These are phyloP conservation scores for Cephonodes hylas DNA, from an alignment of 2,888 invertebrate genomes.

Conservation along the genomic window DNA sequence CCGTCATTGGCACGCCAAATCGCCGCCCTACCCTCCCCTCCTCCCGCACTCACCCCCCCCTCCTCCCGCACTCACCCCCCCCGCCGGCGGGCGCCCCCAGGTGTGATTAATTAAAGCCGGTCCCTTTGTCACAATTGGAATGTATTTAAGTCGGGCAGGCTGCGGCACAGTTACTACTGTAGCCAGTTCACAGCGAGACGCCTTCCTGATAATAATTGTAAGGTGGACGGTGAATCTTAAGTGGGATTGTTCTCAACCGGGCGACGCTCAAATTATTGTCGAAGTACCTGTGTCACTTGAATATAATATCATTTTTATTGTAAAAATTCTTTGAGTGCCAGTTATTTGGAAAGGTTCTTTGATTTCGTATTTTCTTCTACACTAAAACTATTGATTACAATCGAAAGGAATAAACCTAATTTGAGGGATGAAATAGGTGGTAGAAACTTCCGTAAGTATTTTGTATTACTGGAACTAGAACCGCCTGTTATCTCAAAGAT, in stretches of 20 bases:
- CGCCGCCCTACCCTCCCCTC: constrained; percentile 8
- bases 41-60: constrained; percentile 7
- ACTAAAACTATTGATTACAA: too few relatives aligned
- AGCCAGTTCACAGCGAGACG: neutral
- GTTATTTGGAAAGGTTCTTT: too few relatives aligned
- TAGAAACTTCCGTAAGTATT: too few relatives aligned
- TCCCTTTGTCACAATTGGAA: constrained; percentile 29
- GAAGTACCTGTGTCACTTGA: neutral
- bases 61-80: neutral
- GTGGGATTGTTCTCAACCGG: neutral
- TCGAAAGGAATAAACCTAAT: too few relatives aligned
- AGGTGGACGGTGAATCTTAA: neutral
- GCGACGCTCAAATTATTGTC: neutral
- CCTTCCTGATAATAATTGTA: constrained; percentile 3
- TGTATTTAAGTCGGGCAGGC: constrained; percentile 25
- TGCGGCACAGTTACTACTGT: neutral
- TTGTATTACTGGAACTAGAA: too few relatives aligned
- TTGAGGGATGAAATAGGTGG: too few relatives aligned
- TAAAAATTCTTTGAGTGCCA: neutral
- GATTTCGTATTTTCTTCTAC: too few relatives aligned
- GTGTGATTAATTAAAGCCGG: constrained; percentile 26
- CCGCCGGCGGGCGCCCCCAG: constrained; percentile 10
- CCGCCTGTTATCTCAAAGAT: too few relatives aligned
- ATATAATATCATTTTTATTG: neutral
- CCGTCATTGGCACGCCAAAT: constrained; percentile 26